phyloP scores from a whole-genome alignment of 2,113 vertebrate species.

The Tretioscincus oriximinensis region DNA sequence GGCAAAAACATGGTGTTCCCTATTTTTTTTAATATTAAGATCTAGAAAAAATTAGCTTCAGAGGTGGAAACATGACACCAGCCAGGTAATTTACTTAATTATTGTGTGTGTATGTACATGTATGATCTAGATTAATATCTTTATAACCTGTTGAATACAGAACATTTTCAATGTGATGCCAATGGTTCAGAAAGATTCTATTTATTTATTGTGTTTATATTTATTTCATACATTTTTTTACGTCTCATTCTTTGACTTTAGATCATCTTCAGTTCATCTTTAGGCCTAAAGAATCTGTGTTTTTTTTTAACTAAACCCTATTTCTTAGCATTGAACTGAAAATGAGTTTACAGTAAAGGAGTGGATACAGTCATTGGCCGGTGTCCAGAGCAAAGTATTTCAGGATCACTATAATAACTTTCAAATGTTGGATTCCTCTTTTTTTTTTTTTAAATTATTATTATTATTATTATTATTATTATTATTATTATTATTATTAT shows the following conservation, averaged over 20 bases:
- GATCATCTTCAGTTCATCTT: too few relatives aligned
- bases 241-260: background rate
- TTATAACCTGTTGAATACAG: background rate
- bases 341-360: too few relatives aligned
- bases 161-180: background rate
- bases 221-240: background rate
- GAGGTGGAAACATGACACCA: background rate
- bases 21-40: background rate
- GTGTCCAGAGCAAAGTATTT: background rate
- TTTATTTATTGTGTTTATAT: conserved; percentile 18
- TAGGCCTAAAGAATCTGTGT: too few relatives aligned
- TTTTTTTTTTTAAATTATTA: too few relatives aligned
- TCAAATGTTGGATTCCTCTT: too few relatives aligned
- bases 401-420: too few relatives aligned
- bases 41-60: background rate
- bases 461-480: too few relatives aligned
- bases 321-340: background rate
- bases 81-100: background rate
- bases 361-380: too few relatives aligned
- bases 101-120: background rate
- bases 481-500: too few relatives aligned
- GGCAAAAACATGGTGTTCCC: background rate
- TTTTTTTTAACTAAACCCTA: too few relatives aligned
- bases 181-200: conserved; percentile 9
- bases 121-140: background rate